Percentiles rank a stretch among this genome's conserved stretches.
Conservation (phyloP, 2,113 vertebrate species). For the Mirza zaza region DNA sequence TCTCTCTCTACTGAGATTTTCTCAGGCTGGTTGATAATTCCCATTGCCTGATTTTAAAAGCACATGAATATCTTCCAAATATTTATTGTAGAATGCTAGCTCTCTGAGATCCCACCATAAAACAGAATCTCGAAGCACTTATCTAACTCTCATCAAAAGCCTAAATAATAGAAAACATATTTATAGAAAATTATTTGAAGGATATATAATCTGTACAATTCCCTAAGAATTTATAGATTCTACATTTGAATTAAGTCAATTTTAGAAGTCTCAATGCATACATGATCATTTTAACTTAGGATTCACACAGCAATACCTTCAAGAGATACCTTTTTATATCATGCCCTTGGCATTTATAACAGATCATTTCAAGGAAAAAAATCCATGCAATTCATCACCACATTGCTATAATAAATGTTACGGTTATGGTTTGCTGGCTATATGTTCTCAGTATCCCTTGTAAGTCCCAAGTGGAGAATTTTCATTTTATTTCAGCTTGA, state of each 20-base stretch:
- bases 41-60: background rate
- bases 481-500: background rate
- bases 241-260: background rate
- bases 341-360: background rate
- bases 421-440: background rate
- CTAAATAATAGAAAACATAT: background rate
- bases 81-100: background rate
- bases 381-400: background rate
- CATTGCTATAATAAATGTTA: background rate
- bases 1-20: background rate
- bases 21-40: background rate
- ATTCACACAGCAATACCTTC: background rate
- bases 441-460: background rate
- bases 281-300: background rate
- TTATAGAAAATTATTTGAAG: background rate
- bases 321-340: background rate
- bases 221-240: background rate
- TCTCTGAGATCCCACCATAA: background rate
- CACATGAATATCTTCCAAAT: background rate
- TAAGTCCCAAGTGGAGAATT: background rate
- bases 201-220: background rate
- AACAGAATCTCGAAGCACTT: background rate
- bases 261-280: background rate
- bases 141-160: background rate
- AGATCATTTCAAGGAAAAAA: background rate